These are phyloP conservation scores for Cyclargus thomasi DNA, from an alignment of 1,140 invertebrate species.

Conservation along the genomic window DNA sequence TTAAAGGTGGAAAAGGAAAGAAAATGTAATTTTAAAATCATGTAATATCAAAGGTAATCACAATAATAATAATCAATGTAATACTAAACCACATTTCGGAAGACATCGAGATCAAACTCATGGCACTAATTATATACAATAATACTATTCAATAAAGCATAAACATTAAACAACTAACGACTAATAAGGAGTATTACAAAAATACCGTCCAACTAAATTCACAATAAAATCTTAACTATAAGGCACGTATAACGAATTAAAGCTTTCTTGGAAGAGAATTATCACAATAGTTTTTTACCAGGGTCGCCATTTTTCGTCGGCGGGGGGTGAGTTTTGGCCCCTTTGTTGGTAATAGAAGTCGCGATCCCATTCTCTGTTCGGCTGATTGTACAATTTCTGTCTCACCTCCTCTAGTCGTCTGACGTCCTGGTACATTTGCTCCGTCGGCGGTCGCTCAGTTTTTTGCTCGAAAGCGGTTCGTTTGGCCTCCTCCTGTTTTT, in stretches of 20 bases:
- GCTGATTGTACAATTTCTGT: background rate
- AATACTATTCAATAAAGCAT: constrained; percentile 21
- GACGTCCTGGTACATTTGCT: constrained; percentile 27
- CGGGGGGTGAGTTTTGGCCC: background rate
- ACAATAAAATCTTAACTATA: constrained; percentile 13
- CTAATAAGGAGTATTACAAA: constrained; percentile 28
- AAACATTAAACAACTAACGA: constrained; percentile 22
- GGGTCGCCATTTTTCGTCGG: constrained; percentile 52
- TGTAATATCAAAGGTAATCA: constrained; percentile 21
- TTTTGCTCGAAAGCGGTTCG: constrained; percentile 59
- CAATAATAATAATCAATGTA: background rate
- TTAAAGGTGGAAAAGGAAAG: background rate
- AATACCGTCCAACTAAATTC: constrained; percentile 30
- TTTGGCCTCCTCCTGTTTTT: constrained; percentile 67
- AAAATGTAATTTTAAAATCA: constrained; percentile 18
- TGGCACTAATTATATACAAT: constrained; percentile 45
- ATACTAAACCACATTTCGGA: constrained; percentile 33
- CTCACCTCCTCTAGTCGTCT: background rate
- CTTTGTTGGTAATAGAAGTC: background rate
- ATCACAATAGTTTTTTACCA: constrained; percentile 67
- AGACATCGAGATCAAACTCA: constrained; percentile 65
- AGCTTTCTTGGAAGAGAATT: constrained; percentile 69
- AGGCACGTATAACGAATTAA: constrained; percentile 65
- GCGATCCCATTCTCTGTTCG: background rate
- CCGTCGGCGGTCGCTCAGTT: constrained; percentile 51